phyloP scores from a whole-genome alignment of 1,140 invertebrate genomes.

The Pseudachorutes palmiensis region DNA sequence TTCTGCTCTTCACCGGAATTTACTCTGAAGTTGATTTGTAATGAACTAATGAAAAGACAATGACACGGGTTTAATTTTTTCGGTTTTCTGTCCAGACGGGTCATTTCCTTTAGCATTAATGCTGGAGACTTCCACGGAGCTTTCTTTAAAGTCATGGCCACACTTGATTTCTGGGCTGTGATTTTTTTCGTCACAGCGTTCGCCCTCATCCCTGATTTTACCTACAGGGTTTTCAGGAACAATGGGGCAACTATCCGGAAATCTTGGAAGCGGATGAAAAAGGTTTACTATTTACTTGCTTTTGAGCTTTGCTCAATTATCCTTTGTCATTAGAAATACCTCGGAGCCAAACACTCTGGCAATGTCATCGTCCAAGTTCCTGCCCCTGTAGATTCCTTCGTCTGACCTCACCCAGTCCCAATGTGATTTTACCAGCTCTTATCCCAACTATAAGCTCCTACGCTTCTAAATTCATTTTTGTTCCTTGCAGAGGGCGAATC shows the following conservation, averaged over 20 bases:
- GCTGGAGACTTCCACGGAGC: slow-evolving; percentile 51
- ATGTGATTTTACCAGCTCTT: too few species aligned
- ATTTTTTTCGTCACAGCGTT: slow-evolving; percentile 49
- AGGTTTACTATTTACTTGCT: too few species aligned
- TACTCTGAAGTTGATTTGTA: slow-evolving; percentile 55
- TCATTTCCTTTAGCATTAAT: slow-evolving; percentile 40
- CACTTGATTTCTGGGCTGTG: slow-evolving; percentile 53
- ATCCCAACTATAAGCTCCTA: too few species aligned
- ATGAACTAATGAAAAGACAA: slow-evolving; percentile 43
- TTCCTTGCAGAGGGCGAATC: slow-evolving; percentile 11
- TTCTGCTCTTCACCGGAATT: slow-evolving; percentile 49
- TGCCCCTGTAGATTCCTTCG: too few species aligned
- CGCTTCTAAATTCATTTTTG: neutral
- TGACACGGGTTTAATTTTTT: slow-evolving; percentile 22
- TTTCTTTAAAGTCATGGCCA: slow-evolving; percentile 51
- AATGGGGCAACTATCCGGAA: neutral
- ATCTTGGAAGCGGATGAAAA: neutral
- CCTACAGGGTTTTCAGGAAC: slow-evolving; percentile 31
- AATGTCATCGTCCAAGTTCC: too few species aligned
- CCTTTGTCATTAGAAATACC: too few species aligned
- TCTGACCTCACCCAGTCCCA: too few species aligned
- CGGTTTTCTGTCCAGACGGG: slow-evolving; percentile 45
- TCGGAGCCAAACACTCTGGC: too few species aligned
- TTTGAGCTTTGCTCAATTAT: too few species aligned
- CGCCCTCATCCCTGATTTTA: slow-evolving; percentile 54